Conservation (phyloP, 2,797 vertebrate genomes). For the Zenarchopterus dispar region DNA sequence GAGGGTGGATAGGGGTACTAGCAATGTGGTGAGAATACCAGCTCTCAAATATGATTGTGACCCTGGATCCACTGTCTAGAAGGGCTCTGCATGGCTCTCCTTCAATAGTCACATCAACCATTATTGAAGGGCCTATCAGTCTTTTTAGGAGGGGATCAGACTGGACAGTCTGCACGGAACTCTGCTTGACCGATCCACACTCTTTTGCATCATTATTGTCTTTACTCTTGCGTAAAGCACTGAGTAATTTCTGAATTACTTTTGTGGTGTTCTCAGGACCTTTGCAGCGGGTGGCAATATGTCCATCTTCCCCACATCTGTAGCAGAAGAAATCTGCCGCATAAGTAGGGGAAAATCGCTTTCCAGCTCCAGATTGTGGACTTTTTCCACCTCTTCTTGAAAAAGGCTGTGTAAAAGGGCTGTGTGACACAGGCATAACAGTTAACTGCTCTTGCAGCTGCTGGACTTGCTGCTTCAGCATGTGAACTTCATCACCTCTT, state of each 20-base stretch:
- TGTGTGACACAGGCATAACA: too few relatives aligned
- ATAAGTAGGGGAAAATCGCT: too few relatives aligned
- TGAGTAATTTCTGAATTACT: neutral
- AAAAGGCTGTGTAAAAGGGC: too few relatives aligned
- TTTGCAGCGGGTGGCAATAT: neutral
- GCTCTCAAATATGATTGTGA: constrained; percentile 4
- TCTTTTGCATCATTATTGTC: neutral
- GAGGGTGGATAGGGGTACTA: neutral
- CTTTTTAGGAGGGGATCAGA: neutral
- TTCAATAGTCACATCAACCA: neutral
- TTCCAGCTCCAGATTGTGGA: too few relatives aligned
- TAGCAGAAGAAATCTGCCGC: neutral
- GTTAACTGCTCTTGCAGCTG: too few relatives aligned
- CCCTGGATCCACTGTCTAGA: neutral
- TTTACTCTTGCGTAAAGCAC: neutral
- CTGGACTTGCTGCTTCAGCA: too few relatives aligned
- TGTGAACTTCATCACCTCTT: too few relatives aligned
- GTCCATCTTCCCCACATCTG: neutral
- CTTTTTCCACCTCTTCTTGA: too few relatives aligned
- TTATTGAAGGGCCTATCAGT: neutral
- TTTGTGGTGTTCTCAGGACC: neutral
- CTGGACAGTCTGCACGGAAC: neutral
- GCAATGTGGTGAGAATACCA: neutral
- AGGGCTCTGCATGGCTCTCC: neutral
- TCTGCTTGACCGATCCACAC: neutral